A percentile compares a stretch with the other conserved stretches of the same genome.
These are phyloP conservation scores for Dendrocopos noguchii DNA, from an alignment of 2,113 vertebrate genomes.

Conservation along the genomic window DNA sequence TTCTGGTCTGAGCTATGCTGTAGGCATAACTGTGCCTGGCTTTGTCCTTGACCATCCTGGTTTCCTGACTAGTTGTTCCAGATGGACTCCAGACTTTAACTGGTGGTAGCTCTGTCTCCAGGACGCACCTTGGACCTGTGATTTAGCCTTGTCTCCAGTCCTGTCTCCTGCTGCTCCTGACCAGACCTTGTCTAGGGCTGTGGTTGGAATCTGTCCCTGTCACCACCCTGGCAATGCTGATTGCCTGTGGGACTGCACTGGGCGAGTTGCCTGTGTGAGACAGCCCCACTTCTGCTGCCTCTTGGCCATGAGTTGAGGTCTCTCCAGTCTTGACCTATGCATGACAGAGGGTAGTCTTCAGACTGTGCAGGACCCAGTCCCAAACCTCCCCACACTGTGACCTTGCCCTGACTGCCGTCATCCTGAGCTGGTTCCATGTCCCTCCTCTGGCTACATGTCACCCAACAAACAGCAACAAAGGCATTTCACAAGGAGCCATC, in stretches of 20 bases:
- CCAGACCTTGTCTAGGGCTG: not conserved
- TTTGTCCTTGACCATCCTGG: not conserved
- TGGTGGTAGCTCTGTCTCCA: not conserved
- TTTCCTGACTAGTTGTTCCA: not conserved
- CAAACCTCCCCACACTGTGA: not conserved
- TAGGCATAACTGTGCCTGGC: not conserved
- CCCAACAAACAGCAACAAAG: not conserved
- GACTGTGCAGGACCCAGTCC: not conserved
- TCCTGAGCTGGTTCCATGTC: not conserved
- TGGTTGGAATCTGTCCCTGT: not conserved
- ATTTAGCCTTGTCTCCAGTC: not conserved
- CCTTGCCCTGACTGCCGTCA: not conserved
- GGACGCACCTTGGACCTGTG: not conserved
- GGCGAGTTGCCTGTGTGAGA: not conserved
- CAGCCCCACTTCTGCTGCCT: not conserved
- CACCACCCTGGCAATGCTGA: not conserved
- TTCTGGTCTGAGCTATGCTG: not conserved
- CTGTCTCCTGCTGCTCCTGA: not conserved
- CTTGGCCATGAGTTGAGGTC: not conserved
- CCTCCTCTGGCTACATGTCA: not conserved
- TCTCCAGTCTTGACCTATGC: not conserved
- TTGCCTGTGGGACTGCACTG: rapidly evolving
- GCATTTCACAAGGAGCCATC: not conserved
- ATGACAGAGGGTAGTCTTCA: rapidly evolving
- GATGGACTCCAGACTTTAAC: not conserved